Percentiles rank a stretch among this genome's conserved stretches.
Conservation (phyloP, 2,113 vertebrate genomes). For the Periophthalmodon schlosseri region DNA sequence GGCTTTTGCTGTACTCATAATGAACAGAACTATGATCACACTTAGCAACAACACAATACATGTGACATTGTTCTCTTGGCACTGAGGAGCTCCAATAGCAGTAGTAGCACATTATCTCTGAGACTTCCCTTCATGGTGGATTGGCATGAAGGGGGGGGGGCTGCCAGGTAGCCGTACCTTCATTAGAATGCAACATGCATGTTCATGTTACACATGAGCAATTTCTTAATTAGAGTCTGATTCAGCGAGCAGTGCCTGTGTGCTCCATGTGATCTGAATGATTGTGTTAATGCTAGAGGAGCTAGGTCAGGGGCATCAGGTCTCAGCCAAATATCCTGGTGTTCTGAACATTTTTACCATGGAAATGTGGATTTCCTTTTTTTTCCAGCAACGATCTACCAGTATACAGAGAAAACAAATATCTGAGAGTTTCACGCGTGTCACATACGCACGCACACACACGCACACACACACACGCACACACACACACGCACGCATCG, state of each 20-base stretch:
- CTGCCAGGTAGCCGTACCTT: conserved; percentile 35
- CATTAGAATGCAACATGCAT: conserved; percentile 49
- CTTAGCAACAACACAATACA: neutral
- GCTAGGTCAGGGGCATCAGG: conserved; percentile 12
- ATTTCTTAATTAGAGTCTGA: conserved; percentile 61
- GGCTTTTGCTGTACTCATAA: no score
- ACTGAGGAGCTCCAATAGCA: neutral
- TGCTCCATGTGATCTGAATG: conserved; percentile 50
- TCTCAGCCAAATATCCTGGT: conserved; percentile 7
- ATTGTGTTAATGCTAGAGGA: conserved; percentile 39
- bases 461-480: neutral
- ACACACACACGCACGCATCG: neutral
- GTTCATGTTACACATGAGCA: conserved; percentile 54
- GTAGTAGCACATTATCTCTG: neutral
- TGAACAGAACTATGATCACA: neutral
- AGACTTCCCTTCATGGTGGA: conserved; percentile 8
- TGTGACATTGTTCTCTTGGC: neutral
- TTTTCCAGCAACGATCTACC: neutral
- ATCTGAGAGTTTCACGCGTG: no score
- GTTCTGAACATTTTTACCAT: neutral
- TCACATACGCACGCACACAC: neutral
- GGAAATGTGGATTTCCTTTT: neutral
- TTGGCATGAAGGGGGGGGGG: conserved; percentile 16
- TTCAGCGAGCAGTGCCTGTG: conserved; percentile 39
- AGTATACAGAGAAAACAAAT: neutral